Percentiles rank a stretch among this genome's conserved stretches.
phyloP scores from a whole-genome alignment of 2,888 invertebrate species.

The Arctia plantaginis region DNA sequence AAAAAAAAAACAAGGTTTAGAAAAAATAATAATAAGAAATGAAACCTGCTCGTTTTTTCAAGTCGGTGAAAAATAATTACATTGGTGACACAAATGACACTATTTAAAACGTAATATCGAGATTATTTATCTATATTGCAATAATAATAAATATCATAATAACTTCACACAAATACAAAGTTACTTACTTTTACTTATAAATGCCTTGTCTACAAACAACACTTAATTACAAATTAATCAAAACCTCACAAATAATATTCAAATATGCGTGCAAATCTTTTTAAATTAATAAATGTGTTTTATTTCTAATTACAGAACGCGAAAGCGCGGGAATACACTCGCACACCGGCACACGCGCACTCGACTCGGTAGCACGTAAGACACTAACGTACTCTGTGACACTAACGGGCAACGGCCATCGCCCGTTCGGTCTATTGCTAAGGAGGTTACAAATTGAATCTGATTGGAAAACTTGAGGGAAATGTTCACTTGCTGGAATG shows the following conservation, averaged over 20 bases:
- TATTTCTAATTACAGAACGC: not conserved
- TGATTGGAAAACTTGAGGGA: slow-evolving; percentile 45
- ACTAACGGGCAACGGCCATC: not conserved
- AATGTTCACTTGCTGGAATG: slow-evolving; percentile 25
- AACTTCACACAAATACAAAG: not conserved
- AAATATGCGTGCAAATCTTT: not conserved
- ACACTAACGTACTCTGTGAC: slow-evolving; percentile 54
- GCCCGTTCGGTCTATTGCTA: slow-evolving; percentile 30
- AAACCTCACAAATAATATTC: not conserved
- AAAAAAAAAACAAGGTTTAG: too few relatives aligned
- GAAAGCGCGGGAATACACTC: slow-evolving; percentile 41
- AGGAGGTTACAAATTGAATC: slow-evolving; percentile 35
- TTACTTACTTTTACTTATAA: not conserved
- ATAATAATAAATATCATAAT: too few relatives aligned
- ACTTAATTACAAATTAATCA: not conserved
- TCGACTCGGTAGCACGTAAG: slow-evolving; percentile 42
- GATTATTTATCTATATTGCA: not conserved
- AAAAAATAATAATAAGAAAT: too few relatives aligned
- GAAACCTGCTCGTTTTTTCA: too few relatives aligned
- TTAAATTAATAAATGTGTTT: not conserved
- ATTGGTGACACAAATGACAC: too few relatives aligned
- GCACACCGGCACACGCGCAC: slow-evolving; percentile 27
- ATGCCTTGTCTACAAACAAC: not conserved
- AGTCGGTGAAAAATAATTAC: too few relatives aligned
- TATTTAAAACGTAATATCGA: not conserved